Percentiles rank a stretch among this genome's conserved stretches.
These are phyloP conservation scores for Cephus runcator DNA, from an alignment of 2,888 invertebrate genomes.

Conservation along the genomic window DNA sequence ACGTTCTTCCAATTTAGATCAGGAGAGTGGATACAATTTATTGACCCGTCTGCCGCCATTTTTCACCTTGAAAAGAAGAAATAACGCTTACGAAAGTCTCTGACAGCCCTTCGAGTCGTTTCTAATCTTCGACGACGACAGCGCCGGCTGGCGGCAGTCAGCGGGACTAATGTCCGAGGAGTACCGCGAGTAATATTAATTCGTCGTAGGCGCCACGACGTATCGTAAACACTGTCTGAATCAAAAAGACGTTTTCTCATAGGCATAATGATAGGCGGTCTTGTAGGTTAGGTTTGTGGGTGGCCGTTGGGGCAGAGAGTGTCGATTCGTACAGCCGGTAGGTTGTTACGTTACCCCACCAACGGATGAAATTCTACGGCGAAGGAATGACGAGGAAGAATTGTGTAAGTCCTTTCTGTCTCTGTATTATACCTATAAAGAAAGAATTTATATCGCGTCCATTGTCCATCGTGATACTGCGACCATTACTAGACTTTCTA, in stretches of 20 bases:
- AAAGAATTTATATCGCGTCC: constrained; percentile 4
- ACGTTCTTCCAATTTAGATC: neutral
- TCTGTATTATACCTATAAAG: neutral
- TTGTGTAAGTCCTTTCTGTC: neutral
- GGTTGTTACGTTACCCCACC: neutral
- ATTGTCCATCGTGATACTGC: constrained; percentile 9
- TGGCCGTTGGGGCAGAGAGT: neutral
- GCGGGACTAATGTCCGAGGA: neutral
- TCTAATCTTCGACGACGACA: neutral
- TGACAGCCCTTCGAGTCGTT: neutral
- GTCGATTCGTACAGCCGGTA: neutral
- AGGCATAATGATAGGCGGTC: neutral
- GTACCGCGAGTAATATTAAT: neutral
- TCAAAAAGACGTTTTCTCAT: neutral
- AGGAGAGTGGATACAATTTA: neutral
- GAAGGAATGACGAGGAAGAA: neutral
- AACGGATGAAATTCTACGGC: neutral
- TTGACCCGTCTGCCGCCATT: neutral
- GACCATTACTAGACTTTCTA: constrained; percentile 12
- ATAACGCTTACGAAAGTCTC: neutral
- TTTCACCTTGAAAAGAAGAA: neutral
- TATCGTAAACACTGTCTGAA: neutral
- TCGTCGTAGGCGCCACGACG: no score
- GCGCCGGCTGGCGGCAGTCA: neutral
- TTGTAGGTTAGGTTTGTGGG: neutral